A percentile compares a stretch with the other conserved stretches of the same genome.
Conservation (phyloP, 2,113 vertebrate genomes). For the Alaudala cheleensis region DNA sequence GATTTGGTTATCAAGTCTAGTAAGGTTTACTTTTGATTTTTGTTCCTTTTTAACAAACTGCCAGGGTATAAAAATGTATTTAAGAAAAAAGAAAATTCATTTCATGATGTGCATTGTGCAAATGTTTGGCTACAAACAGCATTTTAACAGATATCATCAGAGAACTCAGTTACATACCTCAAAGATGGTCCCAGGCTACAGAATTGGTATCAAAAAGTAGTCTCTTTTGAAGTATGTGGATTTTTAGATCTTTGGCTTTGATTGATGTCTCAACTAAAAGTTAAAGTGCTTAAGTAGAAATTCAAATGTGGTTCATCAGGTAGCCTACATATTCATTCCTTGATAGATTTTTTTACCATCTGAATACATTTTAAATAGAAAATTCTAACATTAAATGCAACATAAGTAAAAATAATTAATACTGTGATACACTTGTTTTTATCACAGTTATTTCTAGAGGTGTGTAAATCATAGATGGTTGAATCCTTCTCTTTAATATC, state of each 20-base stretch:
- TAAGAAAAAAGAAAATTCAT: neutral
- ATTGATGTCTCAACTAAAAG: neutral
- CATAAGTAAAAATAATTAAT: neutral
- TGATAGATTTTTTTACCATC: neutral
- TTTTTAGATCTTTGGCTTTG: neutral
- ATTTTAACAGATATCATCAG: constrained; percentile 6
- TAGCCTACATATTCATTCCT: neutral
- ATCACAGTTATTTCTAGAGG: neutral
- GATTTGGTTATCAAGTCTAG: neutral
- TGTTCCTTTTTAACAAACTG: neutral
- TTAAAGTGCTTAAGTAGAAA: neutral
- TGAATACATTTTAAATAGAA: neutral
- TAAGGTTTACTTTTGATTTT: neutral
- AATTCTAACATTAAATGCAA: neutral
- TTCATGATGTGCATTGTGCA: neutral
- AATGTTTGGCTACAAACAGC: neutral
- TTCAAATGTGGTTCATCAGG: neutral
- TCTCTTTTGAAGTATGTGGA: neutral
- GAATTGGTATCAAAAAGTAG: neutral
- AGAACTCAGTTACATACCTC: neutral
- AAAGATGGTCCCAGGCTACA: neutral
- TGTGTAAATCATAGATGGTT: neutral
- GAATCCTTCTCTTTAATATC: neutral
- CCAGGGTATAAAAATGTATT: neutral
- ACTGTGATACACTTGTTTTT: neutral